These are phyloP conservation scores for Drosophila paracracens DNA, from an alignment of 2,888 invertebrate genomes.

Conservation along the genomic window DNA sequence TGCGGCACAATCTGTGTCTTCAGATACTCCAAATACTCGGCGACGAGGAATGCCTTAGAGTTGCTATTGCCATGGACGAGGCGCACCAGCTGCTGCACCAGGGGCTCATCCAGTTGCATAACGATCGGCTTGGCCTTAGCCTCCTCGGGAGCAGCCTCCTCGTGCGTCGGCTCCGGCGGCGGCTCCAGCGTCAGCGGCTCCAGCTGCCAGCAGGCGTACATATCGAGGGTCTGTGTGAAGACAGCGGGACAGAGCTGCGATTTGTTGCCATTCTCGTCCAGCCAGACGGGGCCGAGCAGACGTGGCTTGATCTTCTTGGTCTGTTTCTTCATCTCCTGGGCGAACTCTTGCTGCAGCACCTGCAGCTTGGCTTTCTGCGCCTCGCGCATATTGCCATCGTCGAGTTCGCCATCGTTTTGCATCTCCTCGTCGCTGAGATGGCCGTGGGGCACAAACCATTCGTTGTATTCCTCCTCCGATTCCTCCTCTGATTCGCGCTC, in stretches of 20 bases:
- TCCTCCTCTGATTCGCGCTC: conserved; percentile 89
- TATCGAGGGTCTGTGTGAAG: conserved; percentile 66
- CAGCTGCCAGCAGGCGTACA: conserved; percentile 67
- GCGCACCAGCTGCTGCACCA: conserved; percentile 88
- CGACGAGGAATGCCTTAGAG: conserved; percentile 86
- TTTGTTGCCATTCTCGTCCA: conserved; percentile 87
- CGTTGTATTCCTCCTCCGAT: conserved; percentile 95
- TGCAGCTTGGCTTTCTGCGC: conserved; percentile 93
- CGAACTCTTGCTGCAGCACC: conserved; percentile 93
- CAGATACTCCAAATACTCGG: conserved; percentile 88
- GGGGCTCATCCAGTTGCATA: conserved; percentile 85
- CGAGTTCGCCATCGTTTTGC: conserved; percentile 85
- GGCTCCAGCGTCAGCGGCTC: conserved; percentile 62
- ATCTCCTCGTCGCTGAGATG: conserved; percentile 94
- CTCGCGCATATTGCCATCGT: conserved; percentile 89
- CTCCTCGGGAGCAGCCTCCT: conserved; percentile 51
- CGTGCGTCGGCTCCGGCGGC: conserved; percentile 39
- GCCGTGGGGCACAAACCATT: conserved; percentile 98
- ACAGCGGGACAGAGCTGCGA: conserved; percentile 86
- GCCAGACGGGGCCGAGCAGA: conserved; percentile 93
- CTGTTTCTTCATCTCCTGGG: conserved; percentile 93
- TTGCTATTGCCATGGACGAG: conserved; percentile 89
- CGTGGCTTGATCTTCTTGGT: conserved; percentile 93
- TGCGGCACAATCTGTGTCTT: conserved; percentile 79
- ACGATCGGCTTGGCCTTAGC: conserved; percentile 78